Base-by-base conservation (phyloP, 2,113 vertebrate genomes). In the Centrocercus urophasianus region DNA sequence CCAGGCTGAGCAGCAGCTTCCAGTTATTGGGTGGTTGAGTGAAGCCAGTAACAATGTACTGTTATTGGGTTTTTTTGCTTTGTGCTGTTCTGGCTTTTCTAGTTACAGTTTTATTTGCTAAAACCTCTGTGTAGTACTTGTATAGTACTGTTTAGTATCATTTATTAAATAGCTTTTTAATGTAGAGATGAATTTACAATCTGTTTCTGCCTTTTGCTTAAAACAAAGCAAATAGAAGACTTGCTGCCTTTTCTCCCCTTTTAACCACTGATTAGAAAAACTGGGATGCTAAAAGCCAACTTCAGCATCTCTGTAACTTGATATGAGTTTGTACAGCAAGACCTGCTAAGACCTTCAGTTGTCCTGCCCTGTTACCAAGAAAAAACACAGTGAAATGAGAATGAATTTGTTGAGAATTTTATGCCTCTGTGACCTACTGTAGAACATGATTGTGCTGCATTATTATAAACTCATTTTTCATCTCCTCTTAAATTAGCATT, bases 391-490 rank as follows among this genome's bases (percentile, higher is more conserved):
- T 89, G 92, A 90, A 93, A 89, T 73, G 91, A 91, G 95, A 97
- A 97, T 90, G 96, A 97, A 97, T 97, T 97, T 97, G 91, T 97
- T 97, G 96, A 96, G 94, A 95, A 93, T 96, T 94, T 97, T 97
- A 96, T 97, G 89, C 84, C 59, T 96, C 5, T 34, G 40, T 97
- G 96, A 97, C 90, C 90, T 97, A 64, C 95, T 27, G 81, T 95
- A 95, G 86, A 96, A 88, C 61, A 54, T 97, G 97, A 96, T 96
- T 83, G 88, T 97, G 81, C 90, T 95, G 90, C 91, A 79, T 66
- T 87, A 60, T 97, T 98, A 97, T 97, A 97, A 97, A 98, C 95
- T 93, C 32, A 94, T 98, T 97, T 98, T 97, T 98, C 96, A 96
- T 97, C 93, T 97, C 80, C 88, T 83, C 76, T 95, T 95, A 98